Base-by-base conservation (phyloP, 2,113 vertebrate species). In the Phainopepla nitens region DNA sequence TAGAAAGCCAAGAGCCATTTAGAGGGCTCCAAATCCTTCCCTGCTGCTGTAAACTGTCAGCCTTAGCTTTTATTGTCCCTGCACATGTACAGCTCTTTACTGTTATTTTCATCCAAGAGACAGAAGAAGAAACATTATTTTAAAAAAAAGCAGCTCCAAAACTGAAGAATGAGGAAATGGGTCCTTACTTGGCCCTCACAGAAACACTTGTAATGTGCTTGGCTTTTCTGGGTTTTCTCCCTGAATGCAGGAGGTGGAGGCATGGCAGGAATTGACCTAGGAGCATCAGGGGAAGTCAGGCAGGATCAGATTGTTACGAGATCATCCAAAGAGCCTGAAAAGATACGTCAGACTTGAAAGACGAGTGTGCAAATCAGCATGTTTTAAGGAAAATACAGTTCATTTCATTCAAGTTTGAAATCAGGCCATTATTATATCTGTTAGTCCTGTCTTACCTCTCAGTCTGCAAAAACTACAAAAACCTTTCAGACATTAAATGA, bases 281-380 rank as follows among this genome's bases (percentile, higher is more conserved):
- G 39, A 84, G 27, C 35, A 27, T 28, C 62, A 11, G 20, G 57
- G 49, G 24, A 51, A 24, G 25, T 45, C n/a, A 5, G 17, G 62
- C 8, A 65, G 68, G 18, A 31, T 42, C n/a, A 49, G 0, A 57
- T 35, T 27, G 13, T 39, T 45, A 4, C 0, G 0, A 68, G 22
- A 5, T 58, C 60, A 31, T 44, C 77, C 41, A 39, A 9, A 54
- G 50, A 66, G 11, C 47, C 54, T 65, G 53, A 54, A 78, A 25
- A 28, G 33, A 21, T 54, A 1, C 8, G 42, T 82, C 51, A 42
- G 13, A 15, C 61, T 62, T 47, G 7, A 82, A 39, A 35, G 6
- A 50, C 18, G 24, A 44, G 31, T 21, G 15, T 54, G 31, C 35
- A n/a, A 61, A 73, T 78, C 35, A 9, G 27, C 25, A 6, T 8